Percentiles rank a stretch among this genome's conserved stretches.
phyloP scores from a whole-genome alignment of 2,113 vertebrate species.

The Spilogale gracilis region DNA sequence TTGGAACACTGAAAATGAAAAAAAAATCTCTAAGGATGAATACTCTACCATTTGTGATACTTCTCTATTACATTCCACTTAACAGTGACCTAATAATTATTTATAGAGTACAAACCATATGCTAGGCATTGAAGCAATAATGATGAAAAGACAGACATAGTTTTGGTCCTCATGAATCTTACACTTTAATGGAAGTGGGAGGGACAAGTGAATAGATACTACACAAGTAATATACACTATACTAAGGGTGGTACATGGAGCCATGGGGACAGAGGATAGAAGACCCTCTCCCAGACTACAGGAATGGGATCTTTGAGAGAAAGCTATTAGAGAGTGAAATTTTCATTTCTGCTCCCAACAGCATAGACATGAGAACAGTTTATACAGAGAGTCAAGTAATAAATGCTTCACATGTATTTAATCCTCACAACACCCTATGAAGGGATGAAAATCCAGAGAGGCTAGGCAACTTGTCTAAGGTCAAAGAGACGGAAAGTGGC shows the following conservation, averaged over 20 bases:
- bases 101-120: background rate
- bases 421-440: background rate
- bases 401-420: background rate
- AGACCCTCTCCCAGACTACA: background rate
- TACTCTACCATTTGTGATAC: background rate
- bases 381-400: background rate
- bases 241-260: background rate
- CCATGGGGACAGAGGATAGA: background rate
- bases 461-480: background rate
- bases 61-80: background rate
- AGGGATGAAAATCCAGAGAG: background rate
- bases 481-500: background rate
- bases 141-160: background rate
- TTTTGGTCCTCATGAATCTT: background rate
- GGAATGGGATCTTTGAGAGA: background rate
- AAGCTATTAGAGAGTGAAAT: background rate
- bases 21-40: background rate
- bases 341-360: conserved; percentile 29
- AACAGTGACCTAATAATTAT: background rate
- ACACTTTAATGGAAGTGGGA: background rate
- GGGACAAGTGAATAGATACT: background rate
- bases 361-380: background rate
- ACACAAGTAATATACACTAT: background rate
- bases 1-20: too few relatives aligned
- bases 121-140: background rate